Base-by-base conservation (phyloP, 1,140 invertebrate species). In the Aphidius ervi region DNA sequence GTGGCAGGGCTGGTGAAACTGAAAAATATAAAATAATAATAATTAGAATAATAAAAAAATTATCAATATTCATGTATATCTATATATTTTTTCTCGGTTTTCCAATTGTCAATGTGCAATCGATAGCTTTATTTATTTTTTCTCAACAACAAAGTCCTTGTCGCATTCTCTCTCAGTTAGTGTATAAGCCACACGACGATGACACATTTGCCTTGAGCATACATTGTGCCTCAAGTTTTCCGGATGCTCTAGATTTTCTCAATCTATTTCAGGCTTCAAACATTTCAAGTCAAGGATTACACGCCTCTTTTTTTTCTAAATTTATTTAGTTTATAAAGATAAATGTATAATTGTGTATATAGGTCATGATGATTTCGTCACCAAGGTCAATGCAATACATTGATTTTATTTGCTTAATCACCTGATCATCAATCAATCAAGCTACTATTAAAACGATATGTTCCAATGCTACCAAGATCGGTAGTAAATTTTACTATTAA, bases 1-100 rank as follows among this genome's bases (percentile, higher is more conserved):
- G 59, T 0, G 69, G 69, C 45, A 70, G 49, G 6, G 64, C 66
- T 46, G 69, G 64, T 45, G 69, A 67, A 20, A 70, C 69, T 70
- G 66, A 9, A 57, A 63, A 52, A 64, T 37, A 65, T 53, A 55
- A 64, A 46, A 41, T 46, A 61, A 45, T 56, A n/a, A 46, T 40
- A 39, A 53, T 43, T 41, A 39, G 40, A 40, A 61, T 56, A 9
- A 42, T 37, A 23, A 23, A 50, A 45, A 40, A 20, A 48, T 9
- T 5, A 61, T 39, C 9, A 55, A 54, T 55, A 40, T 31, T 1
- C 0, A 3, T 3, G 4, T 31, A 3, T 3, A 31, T 31, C 4
- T 31, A 31, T 31, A 4, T 31, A 31, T 31, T 3, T 31, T 31
- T 31, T 31, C 23, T 31, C 4, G 23, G 1, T 16, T 16, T 16